A percentile compares a stretch with the other conserved stretches of the same genome.
These are phyloP conservation scores for Enteromius mattozi DNA, from an alignment of 2,797 vertebrate genomes.

Conservation along the genomic window DNA sequence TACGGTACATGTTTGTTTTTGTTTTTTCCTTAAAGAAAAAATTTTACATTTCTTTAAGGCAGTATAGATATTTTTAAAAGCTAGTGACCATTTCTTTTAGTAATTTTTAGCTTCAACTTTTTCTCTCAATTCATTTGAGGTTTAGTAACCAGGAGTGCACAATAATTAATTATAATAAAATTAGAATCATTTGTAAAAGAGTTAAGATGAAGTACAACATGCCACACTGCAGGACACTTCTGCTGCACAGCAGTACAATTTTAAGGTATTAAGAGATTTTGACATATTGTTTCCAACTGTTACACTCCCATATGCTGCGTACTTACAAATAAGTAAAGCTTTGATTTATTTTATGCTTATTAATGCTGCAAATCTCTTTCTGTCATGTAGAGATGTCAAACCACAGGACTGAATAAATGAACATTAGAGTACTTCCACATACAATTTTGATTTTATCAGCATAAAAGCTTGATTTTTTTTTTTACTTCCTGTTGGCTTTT, in stretches of 20 bases:
- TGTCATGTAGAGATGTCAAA: not conserved
- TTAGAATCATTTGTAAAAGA: not conserved
- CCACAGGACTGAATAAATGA: not conserved
- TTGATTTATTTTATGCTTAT: slow-evolving; percentile 1
- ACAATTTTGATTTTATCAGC: not conserved
- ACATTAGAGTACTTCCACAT: not conserved
- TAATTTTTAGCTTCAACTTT: not conserved
- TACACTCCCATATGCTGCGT: not conserved
- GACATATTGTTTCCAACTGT: not conserved
- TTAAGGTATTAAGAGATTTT: not conserved
- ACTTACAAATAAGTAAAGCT: not conserved
- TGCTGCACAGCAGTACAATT: not conserved
- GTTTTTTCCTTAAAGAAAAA: not conserved
- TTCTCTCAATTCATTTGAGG: not conserved
- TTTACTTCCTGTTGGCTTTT: not conserved
- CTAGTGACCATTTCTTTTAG: not conserved
- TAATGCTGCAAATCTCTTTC: not conserved
- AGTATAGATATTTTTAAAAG: not conserved
- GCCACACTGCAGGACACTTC: not conserved
- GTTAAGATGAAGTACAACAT: not conserved
- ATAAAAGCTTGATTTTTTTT: not conserved
- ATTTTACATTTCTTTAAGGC: not conserved
- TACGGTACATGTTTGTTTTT: not conserved
- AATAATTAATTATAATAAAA: not conserved
- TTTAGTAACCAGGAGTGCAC: not conserved